phyloP scores from a whole-genome alignment of 2,797 vertebrate species.

The Enteromius viviparus region DNA sequence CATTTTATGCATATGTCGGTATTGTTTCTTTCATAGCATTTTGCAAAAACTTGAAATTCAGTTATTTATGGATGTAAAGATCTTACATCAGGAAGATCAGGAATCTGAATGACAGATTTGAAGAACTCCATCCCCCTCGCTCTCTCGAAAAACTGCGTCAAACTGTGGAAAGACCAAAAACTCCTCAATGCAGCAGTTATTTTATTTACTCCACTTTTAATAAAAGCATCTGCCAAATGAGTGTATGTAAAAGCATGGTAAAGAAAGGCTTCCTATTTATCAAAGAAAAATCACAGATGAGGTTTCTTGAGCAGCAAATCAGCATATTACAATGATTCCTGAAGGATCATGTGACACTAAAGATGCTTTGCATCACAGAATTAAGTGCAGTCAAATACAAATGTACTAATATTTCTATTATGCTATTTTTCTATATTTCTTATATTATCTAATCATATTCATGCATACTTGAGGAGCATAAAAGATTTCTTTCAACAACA shows the following conservation, averaged over 20 bases:
- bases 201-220: background rate
- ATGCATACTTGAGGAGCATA: background rate
- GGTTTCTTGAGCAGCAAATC: background rate
- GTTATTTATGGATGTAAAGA: background rate
- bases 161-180: slow-evolving; percentile 70
- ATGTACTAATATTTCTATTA: background rate
- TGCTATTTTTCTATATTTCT: too few species aligned
- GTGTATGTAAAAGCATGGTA: background rate
- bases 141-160: slow-evolving; percentile 91
- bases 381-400: background rate
- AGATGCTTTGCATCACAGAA: background rate
- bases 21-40: background rate
- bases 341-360: background rate
- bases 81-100: slow-evolving; percentile 92
- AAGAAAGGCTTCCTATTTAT: background rate
- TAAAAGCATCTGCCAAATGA: background rate
- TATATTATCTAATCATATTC: too few species aligned
- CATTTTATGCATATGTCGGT: background rate
- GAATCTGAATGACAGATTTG: slow-evolving; percentile 92
- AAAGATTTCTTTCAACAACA: background rate
- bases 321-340: background rate
- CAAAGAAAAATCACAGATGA: too few species aligned
- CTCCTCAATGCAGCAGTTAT: background rate
- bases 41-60: background rate
- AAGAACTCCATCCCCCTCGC: slow-evolving; percentile 97